Evolutionary conservation across 2,888 invertebrate species (phyloP), one percentile per base, ranked within the genome.

Genomic region (Acleris cristana): DNA sequence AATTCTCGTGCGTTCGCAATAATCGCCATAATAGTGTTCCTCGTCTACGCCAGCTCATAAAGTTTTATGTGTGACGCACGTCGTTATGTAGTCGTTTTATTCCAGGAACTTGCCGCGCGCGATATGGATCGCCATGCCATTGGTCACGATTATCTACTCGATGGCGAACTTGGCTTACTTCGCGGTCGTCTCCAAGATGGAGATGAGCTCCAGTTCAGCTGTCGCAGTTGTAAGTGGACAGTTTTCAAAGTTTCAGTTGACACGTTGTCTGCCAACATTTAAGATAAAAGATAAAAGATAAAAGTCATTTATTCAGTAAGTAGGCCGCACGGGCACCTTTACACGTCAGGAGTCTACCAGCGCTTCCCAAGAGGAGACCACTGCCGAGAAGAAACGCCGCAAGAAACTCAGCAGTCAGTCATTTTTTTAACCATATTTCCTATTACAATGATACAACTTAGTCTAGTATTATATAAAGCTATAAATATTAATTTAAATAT

Each of bases 161-260:
- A 87, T 98, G 79, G 97, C 98, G 2, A 98, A 98, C 88, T 93
- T 98, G 74, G 97, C 98, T 52, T 99, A 99, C 90, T 98, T 98
- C 86, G 96, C 96, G 0, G 97, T 98, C 21, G 94, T 99, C 19
- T 94, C 96, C 8, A 96, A 96, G 63, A 90, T 93, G 44, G 98
- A 98, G 89, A 96, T 98, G 94, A 90, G 96, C 73, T 94, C 94
- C 34, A 97, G 97, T 5, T 93, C 96, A 67, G 98, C 98, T 18
- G 98, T 98, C 1, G 98, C 98, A 58, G 97, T 97, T 85, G 97
- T 97, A 89, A 94, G 94, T 89, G 48, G 18, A 48, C 5, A 18
- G 6, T 45, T 45, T 48, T 40, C 12, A 40, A 40, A 40, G 4
- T 40, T 40, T 14, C 14, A 40, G 34, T 34, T 12, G 14, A 34